These are phyloP conservation scores for Chelonus formosanus DNA, from an alignment of 2,888 invertebrate genomes.

Conservation along the genomic window DNA sequence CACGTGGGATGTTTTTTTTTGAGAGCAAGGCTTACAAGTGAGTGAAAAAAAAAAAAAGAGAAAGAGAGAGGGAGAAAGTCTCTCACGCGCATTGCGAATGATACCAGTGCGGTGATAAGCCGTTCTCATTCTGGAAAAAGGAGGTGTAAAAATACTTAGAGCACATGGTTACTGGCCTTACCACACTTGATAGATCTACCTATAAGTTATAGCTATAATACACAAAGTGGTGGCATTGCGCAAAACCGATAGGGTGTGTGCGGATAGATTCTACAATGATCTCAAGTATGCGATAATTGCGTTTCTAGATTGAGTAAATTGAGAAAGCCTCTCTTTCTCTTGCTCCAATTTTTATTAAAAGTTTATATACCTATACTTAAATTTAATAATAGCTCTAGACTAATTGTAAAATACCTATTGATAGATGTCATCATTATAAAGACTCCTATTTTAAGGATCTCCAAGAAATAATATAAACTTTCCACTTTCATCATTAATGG, in stretches of 20 bases:
- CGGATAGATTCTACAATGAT: constrained; percentile 57
- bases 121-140: constrained; percentile 8
- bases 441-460: too few species aligned
- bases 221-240: constrained; percentile 23
- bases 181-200: not conserved
- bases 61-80: constrained; percentile 31
- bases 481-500: too few species aligned
- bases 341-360: not conserved
- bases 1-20: not conserved
- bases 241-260: constrained; percentile 35
- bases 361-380: constrained; percentile 5
- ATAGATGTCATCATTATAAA: not conserved
- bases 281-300: constrained; percentile 42
- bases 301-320: constrained; percentile 26
- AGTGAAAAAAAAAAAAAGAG: constrained; percentile 21
- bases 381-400: not conserved
- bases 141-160: constrained; percentile 21
- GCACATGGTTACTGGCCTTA: constrained; percentile 34
- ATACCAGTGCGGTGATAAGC: constrained; percentile 27
- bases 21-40: not conserved
- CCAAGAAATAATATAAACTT: too few species aligned
- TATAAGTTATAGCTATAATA: constrained; percentile 14
- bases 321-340: not conserved
- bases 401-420: not conserved
- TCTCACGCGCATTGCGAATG: constrained; percentile 29